These are phyloP conservation scores for Colletes collaris DNA, from an alignment of 2,888 invertebrate species.

Conservation along the genomic window DNA sequence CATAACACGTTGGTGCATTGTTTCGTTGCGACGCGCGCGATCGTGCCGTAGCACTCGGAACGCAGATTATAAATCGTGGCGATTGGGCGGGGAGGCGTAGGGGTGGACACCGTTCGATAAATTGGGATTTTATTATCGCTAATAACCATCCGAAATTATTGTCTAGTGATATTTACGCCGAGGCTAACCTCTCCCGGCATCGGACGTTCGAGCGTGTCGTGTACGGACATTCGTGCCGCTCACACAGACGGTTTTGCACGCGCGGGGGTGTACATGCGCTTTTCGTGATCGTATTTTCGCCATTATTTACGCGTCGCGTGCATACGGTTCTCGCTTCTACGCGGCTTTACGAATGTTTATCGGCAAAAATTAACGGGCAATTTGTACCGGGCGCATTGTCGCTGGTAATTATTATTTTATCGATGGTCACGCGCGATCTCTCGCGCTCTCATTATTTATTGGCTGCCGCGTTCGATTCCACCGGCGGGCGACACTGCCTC, in stretches of 20 bases:
- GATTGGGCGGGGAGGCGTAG: constrained; percentile 6
- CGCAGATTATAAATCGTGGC: constrained; percentile 75
- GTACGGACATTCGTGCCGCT: not conserved
- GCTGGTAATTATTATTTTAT: constrained; percentile 79
- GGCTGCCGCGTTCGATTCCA: constrained; percentile 54
- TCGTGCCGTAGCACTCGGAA: constrained; percentile 71
- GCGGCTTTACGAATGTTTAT: constrained; percentile 79
- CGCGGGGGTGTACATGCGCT: constrained; percentile 50
- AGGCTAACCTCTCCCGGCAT: constrained; percentile 64
- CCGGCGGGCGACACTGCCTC: constrained; percentile 16
- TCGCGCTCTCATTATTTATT: constrained; percentile 68
- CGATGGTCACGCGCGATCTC: constrained; percentile 71
- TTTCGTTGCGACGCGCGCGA: constrained; percentile 52
- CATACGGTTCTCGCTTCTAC: constrained; percentile 73
- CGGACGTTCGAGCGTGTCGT: constrained; percentile 10
- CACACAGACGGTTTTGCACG: not conserved
- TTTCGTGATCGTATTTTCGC: constrained; percentile 69
- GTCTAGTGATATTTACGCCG: constrained; percentile 79
- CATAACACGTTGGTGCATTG: constrained; percentile 40
- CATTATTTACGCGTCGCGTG: constrained; percentile 74
- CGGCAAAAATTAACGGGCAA: constrained; percentile 81
- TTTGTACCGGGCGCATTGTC: constrained; percentile 76
- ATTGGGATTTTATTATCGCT: constrained; percentile 82
- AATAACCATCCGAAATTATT: constrained; percentile 82
- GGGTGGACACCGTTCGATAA: constrained; percentile 73